Conservation (phyloP, 1,140 invertebrate species). For the Riptortus pedestris region DNA sequence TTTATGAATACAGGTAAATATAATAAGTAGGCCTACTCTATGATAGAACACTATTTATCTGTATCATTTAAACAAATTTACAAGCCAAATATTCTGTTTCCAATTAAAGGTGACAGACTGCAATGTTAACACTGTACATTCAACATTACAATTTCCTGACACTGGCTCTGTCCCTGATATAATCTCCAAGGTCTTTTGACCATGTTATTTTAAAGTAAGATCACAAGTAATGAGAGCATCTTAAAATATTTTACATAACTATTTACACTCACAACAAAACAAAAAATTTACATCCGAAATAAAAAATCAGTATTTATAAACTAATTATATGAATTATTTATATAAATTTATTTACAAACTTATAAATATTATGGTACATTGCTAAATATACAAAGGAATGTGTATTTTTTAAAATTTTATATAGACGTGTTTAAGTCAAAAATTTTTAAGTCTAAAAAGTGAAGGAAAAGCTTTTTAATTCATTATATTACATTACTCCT, state of each 20-base stretch:
- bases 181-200: no score
- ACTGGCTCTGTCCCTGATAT: no score
- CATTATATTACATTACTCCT: not conserved
- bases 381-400: conserved; percentile 24
- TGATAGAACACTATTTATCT: conserved; percentile 11
- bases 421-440: no score
- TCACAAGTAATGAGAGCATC: conserved; percentile 20
- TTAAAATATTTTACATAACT: conserved; percentile 10
- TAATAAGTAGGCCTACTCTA: conserved; percentile 25
- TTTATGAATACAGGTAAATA: conserved; percentile 8
- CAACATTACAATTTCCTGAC: no score
- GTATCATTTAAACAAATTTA: conserved; percentile 9
- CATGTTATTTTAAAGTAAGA: conserved; percentile 14
- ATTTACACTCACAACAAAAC: conserved; percentile 10
- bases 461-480: conserved; percentile 1
- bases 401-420: conserved; percentile 2
- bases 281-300: conserved; percentile 11
- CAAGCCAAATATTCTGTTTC: conserved; percentile 3
- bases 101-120: no score
- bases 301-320: not conserved
- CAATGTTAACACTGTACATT: conserved; percentile 10
- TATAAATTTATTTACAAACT: conserved; percentile 22
- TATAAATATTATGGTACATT: conserved; percentile 18
- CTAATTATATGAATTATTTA: conserved; percentile 5
- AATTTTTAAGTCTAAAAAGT: conserved; percentile 4